Conservation (phyloP, 2,113 vertebrate genomes). For the Accipiter virgatus region DNA sequence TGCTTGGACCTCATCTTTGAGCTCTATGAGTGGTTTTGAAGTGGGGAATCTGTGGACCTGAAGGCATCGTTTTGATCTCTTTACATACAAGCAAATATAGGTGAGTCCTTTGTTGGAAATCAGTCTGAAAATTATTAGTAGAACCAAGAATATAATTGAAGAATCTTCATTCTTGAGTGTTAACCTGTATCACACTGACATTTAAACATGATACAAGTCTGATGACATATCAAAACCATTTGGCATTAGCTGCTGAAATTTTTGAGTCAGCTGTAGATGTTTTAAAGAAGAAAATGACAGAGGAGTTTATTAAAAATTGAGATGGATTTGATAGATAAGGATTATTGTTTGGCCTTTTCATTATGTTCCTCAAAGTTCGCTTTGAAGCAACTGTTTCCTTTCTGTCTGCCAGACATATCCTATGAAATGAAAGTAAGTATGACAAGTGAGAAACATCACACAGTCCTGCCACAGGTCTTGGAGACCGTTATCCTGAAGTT, state of each 20-base stretch:
- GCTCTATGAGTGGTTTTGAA: neutral
- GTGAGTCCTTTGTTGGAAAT: neutral
- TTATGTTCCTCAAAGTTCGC: neutral
- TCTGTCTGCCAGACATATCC: neutral
- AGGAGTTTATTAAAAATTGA: neutral
- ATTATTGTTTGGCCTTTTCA: neutral
- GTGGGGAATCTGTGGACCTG: neutral
- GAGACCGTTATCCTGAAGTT: neutral
- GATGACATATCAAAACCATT: neutral
- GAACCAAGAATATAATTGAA: neutral
- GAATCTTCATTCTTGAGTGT: neutral
- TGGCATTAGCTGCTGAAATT: neutral
- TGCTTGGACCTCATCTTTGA: neutral
- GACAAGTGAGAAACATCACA: neutral
- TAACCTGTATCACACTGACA: neutral
- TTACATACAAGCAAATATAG: neutral
- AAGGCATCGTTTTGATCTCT: neutral
- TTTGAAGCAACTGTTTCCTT: neutral
- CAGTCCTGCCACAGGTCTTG: neutral
- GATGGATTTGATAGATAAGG: neutral
- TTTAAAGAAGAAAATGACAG: neutral
- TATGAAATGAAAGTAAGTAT: neutral
- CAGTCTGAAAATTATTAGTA: neutral
- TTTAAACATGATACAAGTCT: neutral
- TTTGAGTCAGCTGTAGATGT: neutral